These are phyloP conservation scores for Anguilla obscura DNA, from an alignment of 2,797 vertebrate genomes.

Conservation along the genomic window DNA sequence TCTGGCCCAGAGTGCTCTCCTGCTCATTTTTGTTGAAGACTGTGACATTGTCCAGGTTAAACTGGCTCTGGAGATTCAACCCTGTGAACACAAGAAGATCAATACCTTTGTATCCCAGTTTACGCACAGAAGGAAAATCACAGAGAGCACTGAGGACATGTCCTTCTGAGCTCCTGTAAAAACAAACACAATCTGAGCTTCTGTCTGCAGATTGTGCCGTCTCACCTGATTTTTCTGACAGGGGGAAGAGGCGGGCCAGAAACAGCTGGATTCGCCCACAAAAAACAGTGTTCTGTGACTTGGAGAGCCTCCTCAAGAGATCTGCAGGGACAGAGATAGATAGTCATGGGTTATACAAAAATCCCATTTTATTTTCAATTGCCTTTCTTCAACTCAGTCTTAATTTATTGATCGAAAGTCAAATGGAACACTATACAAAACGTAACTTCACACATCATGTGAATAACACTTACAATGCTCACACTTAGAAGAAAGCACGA, in stretches of 20 bases:
- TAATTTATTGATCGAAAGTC: not conserved
- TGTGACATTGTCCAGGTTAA: slow-evolving; percentile 96
- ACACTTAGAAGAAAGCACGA: not conserved
- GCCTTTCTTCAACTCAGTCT: not conserved
- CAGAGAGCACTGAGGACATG: not conserved
- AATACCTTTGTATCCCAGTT: not conserved
- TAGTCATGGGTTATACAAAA: not conserved
- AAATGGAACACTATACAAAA: not conserved
- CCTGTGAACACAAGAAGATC: slow-evolving; percentile 68
- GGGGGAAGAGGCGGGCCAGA: slow-evolving; percentile 92
- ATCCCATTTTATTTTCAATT: not conserved
- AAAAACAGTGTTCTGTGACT: slow-evolving; percentile 98
- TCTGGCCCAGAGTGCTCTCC: slow-evolving; percentile 93
- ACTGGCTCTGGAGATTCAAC: slow-evolving; percentile 96
- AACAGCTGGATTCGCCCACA: slow-evolving; percentile 98
- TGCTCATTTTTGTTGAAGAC: slow-evolving; percentile 98
- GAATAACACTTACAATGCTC: not conserved
- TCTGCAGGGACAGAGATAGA: slow-evolving; percentile 68
- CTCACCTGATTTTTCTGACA: slow-evolving; percentile 97
- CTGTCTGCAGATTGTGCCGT: not conserved
- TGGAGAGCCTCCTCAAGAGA: slow-evolving; percentile 92
- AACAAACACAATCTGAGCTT: not conserved
- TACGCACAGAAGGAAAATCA: not conserved
- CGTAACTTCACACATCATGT: not conserved
- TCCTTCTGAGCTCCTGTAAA: not conserved